Evolutionary conservation across 2,113 vertebrate genomes (phyloP).

Genomic region (Hystrix brachyura): DNA sequence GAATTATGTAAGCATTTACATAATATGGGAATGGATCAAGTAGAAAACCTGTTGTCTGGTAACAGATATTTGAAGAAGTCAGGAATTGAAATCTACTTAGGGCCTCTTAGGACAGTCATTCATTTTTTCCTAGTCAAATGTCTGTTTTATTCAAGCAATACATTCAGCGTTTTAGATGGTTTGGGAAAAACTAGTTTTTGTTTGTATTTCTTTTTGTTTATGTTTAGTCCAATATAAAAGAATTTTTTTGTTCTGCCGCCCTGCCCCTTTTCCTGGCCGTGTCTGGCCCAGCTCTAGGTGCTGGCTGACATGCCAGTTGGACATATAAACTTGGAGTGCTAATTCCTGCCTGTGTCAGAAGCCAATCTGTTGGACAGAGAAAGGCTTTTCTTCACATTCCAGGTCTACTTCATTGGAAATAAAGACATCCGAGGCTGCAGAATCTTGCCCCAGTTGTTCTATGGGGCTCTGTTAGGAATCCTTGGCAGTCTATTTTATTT

Average conservation of each 20-base stretch:
- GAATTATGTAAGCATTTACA: slow-evolving; percentile 20
- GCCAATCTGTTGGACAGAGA: background rate
- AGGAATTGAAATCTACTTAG: background rate
- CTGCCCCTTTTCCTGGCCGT: background rate
- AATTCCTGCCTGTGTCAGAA: background rate
- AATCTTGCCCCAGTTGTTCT: slow-evolving; percentile 6
- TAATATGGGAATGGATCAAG: background rate
- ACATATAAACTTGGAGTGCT: background rate
- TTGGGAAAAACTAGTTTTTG: slow-evolving; percentile 41
- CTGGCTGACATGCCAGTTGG: background rate
- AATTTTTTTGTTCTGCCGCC: background rate
- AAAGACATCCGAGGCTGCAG: background rate
- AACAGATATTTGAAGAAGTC: background rate
- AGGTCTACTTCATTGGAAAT: slow-evolving; percentile 13
- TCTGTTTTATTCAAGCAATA: slow-evolving; percentile 8
- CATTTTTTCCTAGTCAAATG: background rate
- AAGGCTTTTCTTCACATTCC: background rate
- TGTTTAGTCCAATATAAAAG: slow-evolving; percentile 17
- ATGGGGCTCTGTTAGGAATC: background rate
- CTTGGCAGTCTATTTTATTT: background rate
- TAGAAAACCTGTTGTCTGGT: background rate
- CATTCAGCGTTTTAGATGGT: slow-evolving; percentile 13
- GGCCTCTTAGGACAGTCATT: background rate
- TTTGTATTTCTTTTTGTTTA: background rate
- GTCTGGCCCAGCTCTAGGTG: background rate